Evolutionary conservation across 2,797 vertebrate genomes (phyloP).

Genomic region (Gastrophryne carolinensis): DNA sequence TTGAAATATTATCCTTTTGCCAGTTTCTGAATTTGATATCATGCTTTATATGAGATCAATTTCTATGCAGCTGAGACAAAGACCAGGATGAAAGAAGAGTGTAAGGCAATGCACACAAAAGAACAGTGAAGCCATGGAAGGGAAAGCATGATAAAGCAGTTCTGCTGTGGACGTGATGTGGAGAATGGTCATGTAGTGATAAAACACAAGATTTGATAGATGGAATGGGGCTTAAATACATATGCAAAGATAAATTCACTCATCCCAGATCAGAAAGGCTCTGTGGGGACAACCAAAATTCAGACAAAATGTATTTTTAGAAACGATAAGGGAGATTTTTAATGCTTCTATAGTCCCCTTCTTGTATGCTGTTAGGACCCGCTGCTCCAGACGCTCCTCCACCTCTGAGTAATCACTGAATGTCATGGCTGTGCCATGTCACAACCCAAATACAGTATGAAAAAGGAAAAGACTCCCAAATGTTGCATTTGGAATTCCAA

Average conservation of each 20-base stretch:
- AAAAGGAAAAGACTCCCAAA: too few species aligned
- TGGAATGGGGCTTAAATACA: not conserved
- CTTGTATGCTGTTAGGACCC: too few species aligned
- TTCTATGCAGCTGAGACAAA: constrained; percentile 64
- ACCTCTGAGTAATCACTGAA: too few species aligned
- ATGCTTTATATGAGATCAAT: constrained; percentile 67
- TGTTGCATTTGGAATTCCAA: too few species aligned
- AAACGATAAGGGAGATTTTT: too few species aligned
- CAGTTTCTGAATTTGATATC: constrained; percentile 68
- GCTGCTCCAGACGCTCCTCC: too few species aligned
- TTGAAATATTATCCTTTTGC: constrained; percentile 67
- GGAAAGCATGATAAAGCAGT: constrained; percentile 43
- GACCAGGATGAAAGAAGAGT: constrained; percentile 53
- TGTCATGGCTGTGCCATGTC: too few species aligned
- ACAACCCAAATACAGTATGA: too few species aligned
- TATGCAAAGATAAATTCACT: not conserved
- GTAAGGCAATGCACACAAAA: constrained; percentile 50
- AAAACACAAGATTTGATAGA: constrained; percentile 2
- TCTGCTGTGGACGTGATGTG: constrained; percentile 20
- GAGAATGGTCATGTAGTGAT: constrained; percentile 31
- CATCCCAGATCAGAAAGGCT: too few species aligned
- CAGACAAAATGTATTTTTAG: too few species aligned
- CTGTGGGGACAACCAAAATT: too few species aligned
- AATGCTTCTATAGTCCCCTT: too few species aligned
- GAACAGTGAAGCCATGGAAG: constrained; percentile 44